Conservation (phyloP, 2,888 invertebrate species). For the Cryptophagus acutangulus region DNA sequence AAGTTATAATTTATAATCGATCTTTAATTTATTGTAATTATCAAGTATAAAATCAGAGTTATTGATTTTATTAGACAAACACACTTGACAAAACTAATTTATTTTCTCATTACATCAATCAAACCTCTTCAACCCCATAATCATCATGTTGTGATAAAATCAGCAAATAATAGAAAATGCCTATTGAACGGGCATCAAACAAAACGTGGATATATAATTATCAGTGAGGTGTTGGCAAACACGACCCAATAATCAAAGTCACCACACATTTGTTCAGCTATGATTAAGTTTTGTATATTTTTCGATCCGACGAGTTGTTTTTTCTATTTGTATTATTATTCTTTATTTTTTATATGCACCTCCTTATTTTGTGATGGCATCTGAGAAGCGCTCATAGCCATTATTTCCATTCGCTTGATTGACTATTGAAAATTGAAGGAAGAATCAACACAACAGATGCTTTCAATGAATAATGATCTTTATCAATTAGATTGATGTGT, state of each 20-base stretch:
- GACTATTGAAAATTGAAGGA: constrained; percentile 39
- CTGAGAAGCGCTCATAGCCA: constrained; percentile 19
- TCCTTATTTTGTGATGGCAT: constrained; percentile 5
- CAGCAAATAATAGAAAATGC: constrained; percentile 23
- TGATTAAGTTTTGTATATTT: background rate
- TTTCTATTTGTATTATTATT: background rate
- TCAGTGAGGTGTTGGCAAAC: constrained; percentile 20
- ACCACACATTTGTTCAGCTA: background rate
- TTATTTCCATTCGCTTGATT: constrained; percentile 35
- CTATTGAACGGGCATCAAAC: constrained; percentile 17
- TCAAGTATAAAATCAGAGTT: no score
- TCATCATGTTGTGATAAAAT: constrained; percentile 19
- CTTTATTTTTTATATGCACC: background rate
- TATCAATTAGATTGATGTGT: constrained; percentile 44
- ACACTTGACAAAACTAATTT: constrained; percentile 16
- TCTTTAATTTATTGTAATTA: background rate
- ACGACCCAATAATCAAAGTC: constrained; percentile 15
- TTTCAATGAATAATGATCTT: constrained; percentile 44
- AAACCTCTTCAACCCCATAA: constrained; percentile 15
- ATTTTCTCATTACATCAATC: constrained; percentile 19
- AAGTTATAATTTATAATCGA: no score
- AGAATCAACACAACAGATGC: constrained; percentile 40
- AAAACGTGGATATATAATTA: constrained; percentile 25
- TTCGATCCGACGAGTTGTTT: background rate
- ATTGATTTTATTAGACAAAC: constrained; percentile 19